phyloP scores from a whole-genome alignment of 2,888 invertebrate species.

The Linyphia triangularis region DNA sequence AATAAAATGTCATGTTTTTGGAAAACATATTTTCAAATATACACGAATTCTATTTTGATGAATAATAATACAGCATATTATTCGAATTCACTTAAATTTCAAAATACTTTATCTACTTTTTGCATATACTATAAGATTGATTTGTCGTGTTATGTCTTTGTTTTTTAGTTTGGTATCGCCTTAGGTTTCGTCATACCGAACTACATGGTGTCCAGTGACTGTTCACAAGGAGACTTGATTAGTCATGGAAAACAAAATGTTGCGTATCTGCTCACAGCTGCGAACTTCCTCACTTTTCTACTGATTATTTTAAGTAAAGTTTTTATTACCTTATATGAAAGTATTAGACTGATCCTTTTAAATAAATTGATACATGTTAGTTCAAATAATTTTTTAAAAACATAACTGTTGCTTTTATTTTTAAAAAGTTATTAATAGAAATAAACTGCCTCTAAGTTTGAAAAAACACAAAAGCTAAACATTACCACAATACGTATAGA shows the following conservation, averaged over 20 bases:
- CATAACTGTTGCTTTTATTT: neutral
- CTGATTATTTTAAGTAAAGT: constrained; percentile 84
- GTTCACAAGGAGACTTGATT: constrained; percentile 80
- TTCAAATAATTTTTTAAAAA: neutral
- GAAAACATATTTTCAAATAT: too few species aligned
- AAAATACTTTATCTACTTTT: too few species aligned
- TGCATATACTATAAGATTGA: too few species aligned
- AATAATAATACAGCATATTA: too few species aligned
- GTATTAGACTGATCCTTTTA: neutral
- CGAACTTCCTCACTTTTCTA: constrained; percentile 89
- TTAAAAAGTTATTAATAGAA: neutral
- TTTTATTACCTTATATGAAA: neutral
- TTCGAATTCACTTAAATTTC: too few species aligned
- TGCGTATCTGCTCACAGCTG: constrained; percentile 90
- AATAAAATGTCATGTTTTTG: too few species aligned
- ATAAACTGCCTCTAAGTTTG: too few species aligned
- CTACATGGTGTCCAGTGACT: constrained; percentile 83
- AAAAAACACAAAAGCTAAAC: too few species aligned
- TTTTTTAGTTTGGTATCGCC: constrained; percentile 88
- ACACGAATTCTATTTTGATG: too few species aligned
- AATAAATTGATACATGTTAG: neutral
- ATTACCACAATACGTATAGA: too few species aligned
- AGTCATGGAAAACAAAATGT: constrained; percentile 87
- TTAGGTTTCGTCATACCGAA: constrained; percentile 90
- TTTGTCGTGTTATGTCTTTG: too few species aligned